Evolutionary conservation across 2,888 invertebrate genomes (phyloP), one percentile per base, ranked within the genome.

Genomic region (Taphrorychus bicolor): DNA sequence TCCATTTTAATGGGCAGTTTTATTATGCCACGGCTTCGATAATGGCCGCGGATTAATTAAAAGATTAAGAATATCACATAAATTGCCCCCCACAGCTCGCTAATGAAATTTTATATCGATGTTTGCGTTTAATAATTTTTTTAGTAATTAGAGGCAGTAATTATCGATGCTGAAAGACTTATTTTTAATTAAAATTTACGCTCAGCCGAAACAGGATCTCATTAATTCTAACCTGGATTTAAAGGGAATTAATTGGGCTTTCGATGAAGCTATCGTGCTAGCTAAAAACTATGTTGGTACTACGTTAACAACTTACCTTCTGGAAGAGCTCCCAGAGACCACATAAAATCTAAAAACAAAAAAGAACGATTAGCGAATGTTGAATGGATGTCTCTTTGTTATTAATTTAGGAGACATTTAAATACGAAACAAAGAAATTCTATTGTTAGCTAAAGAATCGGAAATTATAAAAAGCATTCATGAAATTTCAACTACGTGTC

Each of bases 261-360:
- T n/a, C n/a, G n/a, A n/a, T n/a, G n/a, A n/a, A n/a, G n/a, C n/a
- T n/a, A n/a, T n/a, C n/a, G n/a, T n/a, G n/a, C n/a, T n/a, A n/a
- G n/a, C n/a, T 24, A 51, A 51, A 51, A 51, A 51, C 18, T 51
- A 5, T 5, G 7, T 51, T 19, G 5, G 5, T 16, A 16, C 9
- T 14, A 5, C 14, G 3, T 2, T 40, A 42, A 51, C 16, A 57
- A 91, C 94, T 93, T 88, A 95, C 95, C 95, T 89, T 95, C 95
- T 87, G 95, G 95, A 88, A 95, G 91, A 88, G 94, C 94, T 89
- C 95, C 95, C 91, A 95, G 91, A 87, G 95, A 95, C 95, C 95
- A 95, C 94, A 95, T 95, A 91, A 95, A 95, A 93, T 95, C 95
- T 95, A 92, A 87, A 88, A 71, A 63, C 87, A 87, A 81, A 82